Conservation (phyloP, 2,797 vertebrate genomes). For the Semotilus atromaculatus region DNA sequence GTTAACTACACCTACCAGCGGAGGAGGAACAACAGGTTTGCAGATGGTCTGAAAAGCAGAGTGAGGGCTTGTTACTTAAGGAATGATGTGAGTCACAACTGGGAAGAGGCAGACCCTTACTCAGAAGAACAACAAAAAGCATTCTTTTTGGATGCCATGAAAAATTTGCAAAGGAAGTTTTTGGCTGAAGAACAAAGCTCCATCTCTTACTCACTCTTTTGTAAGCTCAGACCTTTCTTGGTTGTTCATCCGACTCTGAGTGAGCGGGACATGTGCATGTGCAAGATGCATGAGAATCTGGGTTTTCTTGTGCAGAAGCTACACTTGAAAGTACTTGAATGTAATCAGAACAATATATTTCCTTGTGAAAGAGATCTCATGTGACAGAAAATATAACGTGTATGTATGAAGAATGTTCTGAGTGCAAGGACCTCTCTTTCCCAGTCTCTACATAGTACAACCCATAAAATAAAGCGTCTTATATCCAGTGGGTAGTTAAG, state of each 20-base stretch:
- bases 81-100: conserved; percentile 52
- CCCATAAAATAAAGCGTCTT: conserved; percentile 31
- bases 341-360: conserved; percentile 25
- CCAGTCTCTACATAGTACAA: not conserved
- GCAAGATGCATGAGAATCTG: conserved; percentile 50
- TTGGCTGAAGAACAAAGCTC: conserved; percentile 47
- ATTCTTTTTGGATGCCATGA: conserved; percentile 50
- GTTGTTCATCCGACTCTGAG: conserved; percentile 38
- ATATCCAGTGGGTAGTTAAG: conserved; percentile 44
- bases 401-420: conserved; percentile 47
- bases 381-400: conserved; percentile 39
- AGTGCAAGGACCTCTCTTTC: conserved; percentile 43
- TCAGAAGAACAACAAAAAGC: conserved; percentile 29
- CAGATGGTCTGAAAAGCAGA: not conserved
- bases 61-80: conserved; percentile 36
- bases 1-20: conserved; percentile 32
- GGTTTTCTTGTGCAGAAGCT: conserved; percentile 51
- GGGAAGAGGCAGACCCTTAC: conserved; percentile 48
- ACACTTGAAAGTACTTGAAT: conserved; percentile 34
- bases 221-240: conserved; percentile 40
- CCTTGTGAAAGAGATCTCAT: conserved; percentile 36
- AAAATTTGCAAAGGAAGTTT: conserved; percentile 38
- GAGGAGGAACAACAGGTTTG: conserved; percentile 37
- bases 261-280: conserved; percentile 48
- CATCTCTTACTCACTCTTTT: conserved; percentile 55